phyloP scores from a whole-genome alignment of 2,888 invertebrate genomes.

The Ectropis crepuscularia region DNA sequence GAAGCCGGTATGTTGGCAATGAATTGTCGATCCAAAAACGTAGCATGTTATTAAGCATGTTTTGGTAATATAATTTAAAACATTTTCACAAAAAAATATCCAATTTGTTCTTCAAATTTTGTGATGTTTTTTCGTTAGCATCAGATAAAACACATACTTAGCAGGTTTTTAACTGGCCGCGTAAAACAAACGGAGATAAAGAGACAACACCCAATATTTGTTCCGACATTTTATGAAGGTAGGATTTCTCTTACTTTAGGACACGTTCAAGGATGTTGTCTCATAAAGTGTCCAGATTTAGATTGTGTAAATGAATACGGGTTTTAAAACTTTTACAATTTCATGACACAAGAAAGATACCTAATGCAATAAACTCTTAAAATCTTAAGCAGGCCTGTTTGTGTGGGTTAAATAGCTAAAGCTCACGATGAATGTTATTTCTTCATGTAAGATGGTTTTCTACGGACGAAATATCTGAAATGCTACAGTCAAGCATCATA shows the following conservation, averaged over 20 bases:
- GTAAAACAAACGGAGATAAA: constrained; percentile 17
- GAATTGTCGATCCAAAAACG: no score
- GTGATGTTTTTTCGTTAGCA: constrained; percentile 10
- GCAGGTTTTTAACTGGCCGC: constrained; percentile 16
- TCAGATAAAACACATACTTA: constrained; percentile 15
- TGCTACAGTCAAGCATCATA: no score
- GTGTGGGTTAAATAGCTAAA: no score
- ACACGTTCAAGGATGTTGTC: constrained; percentile 13
- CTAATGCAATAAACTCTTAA: no score
- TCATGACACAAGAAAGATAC: no score
- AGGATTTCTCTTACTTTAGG: constrained; percentile 18
- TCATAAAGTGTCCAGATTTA: constrained; percentile 10
- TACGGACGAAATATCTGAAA: no score
- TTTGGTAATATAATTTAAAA: neutral
- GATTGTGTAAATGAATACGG: neutral
- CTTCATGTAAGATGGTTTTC: no score
- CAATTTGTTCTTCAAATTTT: constrained; percentile 3
- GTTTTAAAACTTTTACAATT: neutral
- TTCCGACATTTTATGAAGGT: constrained; percentile 18
- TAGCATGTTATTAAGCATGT: no score
- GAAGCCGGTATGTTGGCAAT: no score
- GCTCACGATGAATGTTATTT: no score
- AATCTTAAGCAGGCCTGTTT: no score
- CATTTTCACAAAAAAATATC: neutral
- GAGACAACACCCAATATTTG: constrained; percentile 23